phyloP scores from a whole-genome alignment of 37 sponge, comb jelly and placozoan genomes.

The Agelas oroides region DNA sequence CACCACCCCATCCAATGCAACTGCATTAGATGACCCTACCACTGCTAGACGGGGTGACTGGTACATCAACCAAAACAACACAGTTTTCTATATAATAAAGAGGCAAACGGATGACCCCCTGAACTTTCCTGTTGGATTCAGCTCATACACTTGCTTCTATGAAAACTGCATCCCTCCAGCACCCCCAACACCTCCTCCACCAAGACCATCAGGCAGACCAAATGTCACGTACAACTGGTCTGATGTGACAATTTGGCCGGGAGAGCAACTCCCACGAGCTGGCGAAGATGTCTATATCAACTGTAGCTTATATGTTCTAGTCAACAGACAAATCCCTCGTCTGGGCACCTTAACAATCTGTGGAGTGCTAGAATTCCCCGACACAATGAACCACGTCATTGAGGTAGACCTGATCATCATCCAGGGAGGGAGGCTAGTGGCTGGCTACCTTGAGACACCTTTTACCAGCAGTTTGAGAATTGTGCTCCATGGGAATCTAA shows the following conservation, averaged over 20 bases:
- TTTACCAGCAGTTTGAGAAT: constrained; percentile 66
- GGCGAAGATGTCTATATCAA: constrained; percentile 78
- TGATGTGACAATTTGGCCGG: constrained; percentile 67
- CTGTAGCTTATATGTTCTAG: constrained; percentile 70
- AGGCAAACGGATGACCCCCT: constrained; percentile 19
- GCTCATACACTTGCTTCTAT: constrained; percentile 60
- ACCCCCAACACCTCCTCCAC: constrained; percentile 66
- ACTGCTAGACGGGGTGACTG: constrained; percentile 65
- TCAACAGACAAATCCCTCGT: constrained; percentile 61
- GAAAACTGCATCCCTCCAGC: constrained; percentile 67
- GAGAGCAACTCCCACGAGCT: constrained; percentile 34
- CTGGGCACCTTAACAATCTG: constrained; percentile 61
- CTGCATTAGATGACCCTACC: constrained; percentile 14
- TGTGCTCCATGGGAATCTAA: constrained; percentile 70
- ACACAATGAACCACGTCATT: constrained; percentile 66
- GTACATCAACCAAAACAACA: constrained; percentile 41
- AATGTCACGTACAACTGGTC: constrained; percentile 76
- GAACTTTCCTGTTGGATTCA: constrained; percentile 22
- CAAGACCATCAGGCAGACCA: constrained; percentile 73
- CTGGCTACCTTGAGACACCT: constrained; percentile 74
- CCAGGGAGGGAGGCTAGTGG: constrained; percentile 75
- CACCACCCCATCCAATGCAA: background rate
- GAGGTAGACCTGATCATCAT: constrained; percentile 84
- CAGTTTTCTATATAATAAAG: constrained; percentile 58
- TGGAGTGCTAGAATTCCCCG: constrained; percentile 85